Conservation (phyloP, 2,113 vertebrate genomes). For the Helogale parvula region DNA sequence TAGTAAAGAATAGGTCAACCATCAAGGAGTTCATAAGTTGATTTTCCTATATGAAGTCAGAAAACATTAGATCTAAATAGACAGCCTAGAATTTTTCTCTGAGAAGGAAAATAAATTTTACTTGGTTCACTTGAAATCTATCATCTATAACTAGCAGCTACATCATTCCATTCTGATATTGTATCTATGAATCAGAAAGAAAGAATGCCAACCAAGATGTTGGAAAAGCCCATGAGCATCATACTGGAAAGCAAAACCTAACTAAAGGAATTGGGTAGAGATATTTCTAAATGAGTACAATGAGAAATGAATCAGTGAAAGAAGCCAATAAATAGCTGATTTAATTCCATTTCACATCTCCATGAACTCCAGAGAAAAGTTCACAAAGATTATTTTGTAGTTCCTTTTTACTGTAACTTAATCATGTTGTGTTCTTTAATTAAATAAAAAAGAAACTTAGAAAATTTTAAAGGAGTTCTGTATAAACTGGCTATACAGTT, state of each 20-base stretch:
- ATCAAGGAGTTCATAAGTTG: neutral
- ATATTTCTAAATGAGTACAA: neutral
- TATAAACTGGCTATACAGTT: neutral
- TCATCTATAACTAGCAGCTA: neutral
- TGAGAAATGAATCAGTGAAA: conserved; percentile 18
- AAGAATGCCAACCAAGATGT: neutral
- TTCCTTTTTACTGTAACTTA: neutral
- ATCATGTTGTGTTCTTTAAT: conserved; percentile 3
- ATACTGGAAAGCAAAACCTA: neutral
- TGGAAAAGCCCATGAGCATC: neutral
- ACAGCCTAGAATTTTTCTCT: neutral
- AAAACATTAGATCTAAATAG: neutral
- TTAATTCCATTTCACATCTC: neutral
- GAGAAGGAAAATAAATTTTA: neutral
- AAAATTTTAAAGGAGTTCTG: neutral
- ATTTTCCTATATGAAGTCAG: neutral
- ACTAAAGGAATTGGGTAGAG: neutral
- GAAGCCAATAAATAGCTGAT: neutral
- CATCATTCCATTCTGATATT: neutral
- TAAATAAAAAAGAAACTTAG: neutral
- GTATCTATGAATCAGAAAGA: neutral
- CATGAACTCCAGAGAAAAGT: neutral
- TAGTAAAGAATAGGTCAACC: neutral
- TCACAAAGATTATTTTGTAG: neutral
- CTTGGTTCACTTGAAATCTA: neutral